These are phyloP conservation scores for Oceanodroma leucorhoa DNA, from an alignment of 2,797 vertebrate species.

Conservation along the genomic window DNA sequence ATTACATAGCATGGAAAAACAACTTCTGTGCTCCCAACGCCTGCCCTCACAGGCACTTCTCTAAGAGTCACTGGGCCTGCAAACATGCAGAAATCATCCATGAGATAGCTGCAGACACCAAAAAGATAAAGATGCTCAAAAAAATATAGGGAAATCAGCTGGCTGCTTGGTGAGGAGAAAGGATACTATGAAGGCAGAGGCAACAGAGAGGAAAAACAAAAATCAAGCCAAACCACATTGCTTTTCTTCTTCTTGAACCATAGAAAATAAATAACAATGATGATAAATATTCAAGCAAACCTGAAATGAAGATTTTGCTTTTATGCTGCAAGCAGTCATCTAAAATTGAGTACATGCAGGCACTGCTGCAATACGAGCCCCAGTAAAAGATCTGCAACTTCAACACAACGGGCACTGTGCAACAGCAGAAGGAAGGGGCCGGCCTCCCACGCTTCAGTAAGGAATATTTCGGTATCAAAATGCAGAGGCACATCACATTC, in stretches of 20 bases:
- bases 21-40: not conserved
- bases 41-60: not conserved
- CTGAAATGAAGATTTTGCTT: not conserved
- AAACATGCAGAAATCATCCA: not conserved
- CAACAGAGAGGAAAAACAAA: not conserved
- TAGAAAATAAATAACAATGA: not conserved
- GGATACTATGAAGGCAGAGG: not conserved
- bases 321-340: not conserved
- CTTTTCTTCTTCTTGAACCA: not conserved
- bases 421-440: not conserved
- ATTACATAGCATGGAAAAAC: not conserved
- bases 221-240: not conserved
- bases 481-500: not conserved
- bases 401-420: not conserved
- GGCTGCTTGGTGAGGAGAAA: not conserved
- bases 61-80: not conserved
- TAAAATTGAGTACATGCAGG: not conserved
- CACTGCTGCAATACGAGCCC: not conserved
- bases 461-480: not conserved
- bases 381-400: not conserved
- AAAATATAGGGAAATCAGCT: not conserved
- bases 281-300: not conserved
- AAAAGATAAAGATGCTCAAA: not conserved
- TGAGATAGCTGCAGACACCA: not conserved
- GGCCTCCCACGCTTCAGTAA: not conserved